Conservation (phyloP, 2,113 vertebrate genomes). For the Tyrannus savana region DNA sequence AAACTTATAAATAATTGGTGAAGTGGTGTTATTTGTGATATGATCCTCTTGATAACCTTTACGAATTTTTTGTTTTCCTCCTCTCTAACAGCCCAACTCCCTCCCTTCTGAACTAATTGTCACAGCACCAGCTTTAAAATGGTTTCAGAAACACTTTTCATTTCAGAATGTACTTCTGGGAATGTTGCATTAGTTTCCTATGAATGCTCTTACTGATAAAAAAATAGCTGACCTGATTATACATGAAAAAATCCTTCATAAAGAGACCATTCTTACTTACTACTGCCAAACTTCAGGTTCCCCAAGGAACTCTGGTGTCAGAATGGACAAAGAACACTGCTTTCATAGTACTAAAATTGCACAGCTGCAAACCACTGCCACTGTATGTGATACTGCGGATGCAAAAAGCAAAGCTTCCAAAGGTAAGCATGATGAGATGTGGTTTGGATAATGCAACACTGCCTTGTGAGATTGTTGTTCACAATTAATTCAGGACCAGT, state of each 20-base stretch:
- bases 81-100: not conserved
- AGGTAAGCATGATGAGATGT: not conserved
- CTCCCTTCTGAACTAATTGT: not conserved
- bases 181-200: not conserved
- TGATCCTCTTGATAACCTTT: not conserved
- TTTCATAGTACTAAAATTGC: not conserved
- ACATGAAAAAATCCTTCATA: not conserved
- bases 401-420: not conserved
- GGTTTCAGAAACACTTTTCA: not conserved
- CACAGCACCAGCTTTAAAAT: not conserved
- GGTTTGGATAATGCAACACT: not conserved
- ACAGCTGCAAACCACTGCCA: not conserved
- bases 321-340: not conserved
- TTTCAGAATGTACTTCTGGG: not conserved
- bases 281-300: not conserved
- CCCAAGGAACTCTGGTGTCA: not conserved
- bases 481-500: constrained; percentile 8
- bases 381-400: not conserved
- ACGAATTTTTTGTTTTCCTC: not conserved
- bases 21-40: not conserved
- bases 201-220: not conserved
- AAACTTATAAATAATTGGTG: not conserved
- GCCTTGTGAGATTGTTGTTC: not conserved
- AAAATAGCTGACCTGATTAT: not conserved
- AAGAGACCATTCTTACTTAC: not conserved